These are phyloP conservation scores for Vulpes vulpes DNA, from an alignment of 2,113 vertebrate species.

Conservation along the genomic window DNA sequence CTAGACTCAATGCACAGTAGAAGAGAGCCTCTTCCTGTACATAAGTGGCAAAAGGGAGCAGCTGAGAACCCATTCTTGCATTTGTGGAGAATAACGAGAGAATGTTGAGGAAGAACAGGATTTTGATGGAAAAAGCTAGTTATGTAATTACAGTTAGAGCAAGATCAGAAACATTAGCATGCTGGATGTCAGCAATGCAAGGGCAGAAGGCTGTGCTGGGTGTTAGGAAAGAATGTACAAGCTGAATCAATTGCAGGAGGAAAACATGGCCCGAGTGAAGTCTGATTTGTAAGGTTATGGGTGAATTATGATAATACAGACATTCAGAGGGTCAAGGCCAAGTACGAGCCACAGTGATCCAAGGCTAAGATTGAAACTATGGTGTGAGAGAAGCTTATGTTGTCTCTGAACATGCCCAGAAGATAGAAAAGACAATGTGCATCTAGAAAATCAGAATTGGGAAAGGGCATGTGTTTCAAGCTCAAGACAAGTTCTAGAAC, in stretches of 20 bases:
- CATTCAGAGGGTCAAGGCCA: background rate
- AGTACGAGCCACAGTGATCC: background rate
- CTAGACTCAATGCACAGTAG: background rate
- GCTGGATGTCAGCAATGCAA: slow-evolving; percentile 69
- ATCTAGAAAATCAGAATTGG: background rate
- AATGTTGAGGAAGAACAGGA: background rate
- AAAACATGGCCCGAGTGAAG: slow-evolving; percentile 78
- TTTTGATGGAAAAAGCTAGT: background rate
- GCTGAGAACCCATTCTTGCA: background rate
- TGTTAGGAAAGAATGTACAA: slow-evolving; percentile 74
- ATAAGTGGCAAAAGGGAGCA: background rate
- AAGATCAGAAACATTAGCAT: slow-evolving; percentile 78
- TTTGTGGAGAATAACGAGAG: background rate
- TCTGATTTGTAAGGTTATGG: slow-evolving; percentile 66
- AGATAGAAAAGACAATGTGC: background rate
- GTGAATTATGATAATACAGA: slow-evolving; percentile 59
- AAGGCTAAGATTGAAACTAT: background rate
- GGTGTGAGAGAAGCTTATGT: background rate
- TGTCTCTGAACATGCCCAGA: background rate
- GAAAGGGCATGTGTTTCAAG: accelerated
- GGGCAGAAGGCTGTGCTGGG: slow-evolving; percentile 68
- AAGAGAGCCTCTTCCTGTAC: background rate
- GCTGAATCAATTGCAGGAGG: slow-evolving; percentile 81
- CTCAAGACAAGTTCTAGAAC: background rate
- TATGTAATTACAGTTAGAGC: slow-evolving; percentile 71